A percentile compares a stretch with the other conserved stretches of the same genome.
Conservation (phyloP, 2,888 invertebrate genomes). For the Elmis aenea region DNA sequence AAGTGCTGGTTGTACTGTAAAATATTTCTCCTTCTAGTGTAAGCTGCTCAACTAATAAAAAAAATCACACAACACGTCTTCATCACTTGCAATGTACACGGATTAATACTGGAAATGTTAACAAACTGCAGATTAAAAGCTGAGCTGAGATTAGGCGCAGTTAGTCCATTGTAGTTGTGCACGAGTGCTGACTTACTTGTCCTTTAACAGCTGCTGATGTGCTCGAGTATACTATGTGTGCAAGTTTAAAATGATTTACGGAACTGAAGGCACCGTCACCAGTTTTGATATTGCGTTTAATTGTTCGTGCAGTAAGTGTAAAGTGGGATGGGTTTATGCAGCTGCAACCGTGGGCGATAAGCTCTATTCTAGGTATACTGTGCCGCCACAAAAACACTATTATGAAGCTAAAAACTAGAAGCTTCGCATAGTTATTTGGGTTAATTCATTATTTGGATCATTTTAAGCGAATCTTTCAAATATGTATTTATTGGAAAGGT, state of each 20-base stretch:
- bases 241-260: constrained; percentile 10
- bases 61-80: constrained; percentile 42
- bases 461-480: constrained; percentile 15
- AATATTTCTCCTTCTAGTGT: constrained; percentile 32
- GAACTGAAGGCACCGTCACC: too few species aligned
- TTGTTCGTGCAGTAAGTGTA: too few species aligned
- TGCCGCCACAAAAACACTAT: constrained; percentile 20
- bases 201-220: constrained; percentile 32
- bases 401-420: constrained; percentile 28
- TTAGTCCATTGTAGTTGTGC: constrained; percentile 48
- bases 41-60: constrained; percentile 37
- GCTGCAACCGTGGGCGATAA: constrained; percentile 22
- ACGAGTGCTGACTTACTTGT: constrained; percentile 47
- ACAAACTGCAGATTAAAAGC: constrained; percentile 48
- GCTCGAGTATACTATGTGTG: constrained; percentile 17
- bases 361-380: constrained; percentile 15
- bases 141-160: constrained; percentile 49
- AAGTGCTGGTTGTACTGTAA: constrained; percentile 11
- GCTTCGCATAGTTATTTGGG: constrained; percentile 19
- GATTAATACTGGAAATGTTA: constrained; percentile 44
- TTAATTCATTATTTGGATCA: constrained; percentile 13
- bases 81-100: constrained; percentile 40
- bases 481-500: too few species aligned
- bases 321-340: constrained; percentile 19
- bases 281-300: too few species aligned